Percentiles rank a stretch among this genome's conserved stretches.
Evolutionary conservation across 2,888 invertebrate species (phyloP).

Genomic region (Drosophila mimetica): DNA sequence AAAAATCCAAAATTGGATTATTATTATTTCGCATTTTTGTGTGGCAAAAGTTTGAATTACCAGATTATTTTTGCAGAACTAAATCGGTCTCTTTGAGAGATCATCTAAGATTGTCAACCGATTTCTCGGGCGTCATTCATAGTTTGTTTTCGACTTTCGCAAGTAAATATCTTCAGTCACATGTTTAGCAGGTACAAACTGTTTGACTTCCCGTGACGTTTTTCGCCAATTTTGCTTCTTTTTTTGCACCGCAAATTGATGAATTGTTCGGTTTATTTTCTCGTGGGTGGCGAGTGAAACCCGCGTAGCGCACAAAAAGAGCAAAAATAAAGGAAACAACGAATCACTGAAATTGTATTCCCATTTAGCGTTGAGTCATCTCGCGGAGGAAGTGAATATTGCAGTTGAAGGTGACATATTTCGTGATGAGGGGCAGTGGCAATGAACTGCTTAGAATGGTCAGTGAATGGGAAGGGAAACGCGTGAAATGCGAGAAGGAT

Average conservation of each 20-base stretch:
- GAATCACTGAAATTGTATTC: conserved; percentile 56
- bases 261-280: conserved; percentile 48
- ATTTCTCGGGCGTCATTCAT: conserved; percentile 1
- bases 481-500: conserved; percentile 14
- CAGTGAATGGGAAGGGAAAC: not conserved
- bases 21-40: conserved; percentile 4
- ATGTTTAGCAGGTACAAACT: conserved; percentile 23
- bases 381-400: conserved; percentile 36
- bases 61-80: not conserved
- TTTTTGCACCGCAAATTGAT: conserved; percentile 49
- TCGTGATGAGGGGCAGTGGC: conserved; percentile 17
- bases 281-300: conserved; percentile 13
- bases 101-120: conserved; percentile 8
- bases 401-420: conserved; percentile 42
- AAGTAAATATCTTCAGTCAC: conserved; percentile 25
- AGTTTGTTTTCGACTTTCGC: conserved; percentile 26
- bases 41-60: not conserved
- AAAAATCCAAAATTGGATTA: conserved; percentile 9
- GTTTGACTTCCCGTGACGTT: conserved; percentile 59
- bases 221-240: conserved; percentile 54
- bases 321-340: conserved; percentile 18
- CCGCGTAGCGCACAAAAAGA: not conserved
- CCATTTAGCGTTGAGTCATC: conserved; percentile 42
- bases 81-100: conserved; percentile 4
- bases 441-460: conserved; percentile 23